These are phyloP conservation scores for Drosophila parvula DNA, from an alignment of 1,140 invertebrate genomes.

Conservation along the genomic window DNA sequence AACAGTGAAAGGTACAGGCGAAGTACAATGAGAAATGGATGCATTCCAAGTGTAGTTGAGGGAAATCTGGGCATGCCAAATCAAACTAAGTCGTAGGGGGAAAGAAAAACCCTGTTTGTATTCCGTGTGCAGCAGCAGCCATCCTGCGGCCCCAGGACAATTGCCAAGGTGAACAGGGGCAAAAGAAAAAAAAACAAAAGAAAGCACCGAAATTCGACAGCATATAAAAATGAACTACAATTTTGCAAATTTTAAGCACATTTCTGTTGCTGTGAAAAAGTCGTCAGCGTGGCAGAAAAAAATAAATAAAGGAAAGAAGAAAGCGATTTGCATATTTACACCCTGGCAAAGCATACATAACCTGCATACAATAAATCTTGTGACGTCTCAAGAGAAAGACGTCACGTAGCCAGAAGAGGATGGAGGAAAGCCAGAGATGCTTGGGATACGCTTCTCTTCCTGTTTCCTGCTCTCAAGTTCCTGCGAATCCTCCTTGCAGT, in stretches of 20 bases:
- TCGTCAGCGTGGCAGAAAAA: slow-evolving; percentile 67
- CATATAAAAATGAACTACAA: slow-evolving; percentile 75
- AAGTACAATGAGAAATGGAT: slow-evolving; percentile 48
- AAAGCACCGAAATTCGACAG: slow-evolving; percentile 56
- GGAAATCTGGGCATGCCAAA: slow-evolving; percentile 23
- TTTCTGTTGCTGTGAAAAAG: slow-evolving; percentile 73
- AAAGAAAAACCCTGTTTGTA: slow-evolving; percentile 44
- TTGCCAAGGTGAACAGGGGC: slow-evolving; percentile 53
- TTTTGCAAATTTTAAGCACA: slow-evolving; percentile 79
- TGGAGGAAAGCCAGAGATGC: slow-evolving; percentile 44
- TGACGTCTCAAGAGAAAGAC: slow-evolving; percentile 81
- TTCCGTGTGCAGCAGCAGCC: slow-evolving; percentile 59
- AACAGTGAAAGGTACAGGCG: slow-evolving; percentile 7
- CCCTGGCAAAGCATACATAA: slow-evolving; percentile 44
- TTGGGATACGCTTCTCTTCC: slow-evolving; percentile 72
- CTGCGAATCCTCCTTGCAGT: slow-evolving; percentile 68
- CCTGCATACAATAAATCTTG: slow-evolving; percentile 82
- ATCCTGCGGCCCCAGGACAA: slow-evolving; percentile 47
- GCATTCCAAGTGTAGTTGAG: slow-evolving; percentile 44
- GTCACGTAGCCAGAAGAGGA: slow-evolving; percentile 64
- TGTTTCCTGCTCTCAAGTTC: slow-evolving; percentile 77
- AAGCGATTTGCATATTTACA: slow-evolving; percentile 43
- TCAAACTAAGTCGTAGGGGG: slow-evolving; percentile 42
- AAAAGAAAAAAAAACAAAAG: slow-evolving; percentile 25
- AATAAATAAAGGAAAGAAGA: slow-evolving; percentile 39